Base-by-base conservation (phyloP, 2,797 vertebrate genomes). In the Rhincodon typus region DNA sequence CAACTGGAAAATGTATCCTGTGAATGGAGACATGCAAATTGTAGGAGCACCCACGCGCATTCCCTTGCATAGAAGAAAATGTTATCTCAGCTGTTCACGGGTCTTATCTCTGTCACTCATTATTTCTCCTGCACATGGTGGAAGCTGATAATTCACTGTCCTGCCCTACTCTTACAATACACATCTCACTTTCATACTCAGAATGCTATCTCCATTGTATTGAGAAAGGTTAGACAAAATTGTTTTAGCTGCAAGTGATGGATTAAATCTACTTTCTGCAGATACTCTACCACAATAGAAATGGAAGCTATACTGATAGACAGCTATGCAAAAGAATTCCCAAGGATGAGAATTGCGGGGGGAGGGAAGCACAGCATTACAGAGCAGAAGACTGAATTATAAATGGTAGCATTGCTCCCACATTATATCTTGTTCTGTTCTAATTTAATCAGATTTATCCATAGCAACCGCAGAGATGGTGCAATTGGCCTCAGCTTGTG, bases 21-120 rank as follows among this genome's bases (percentile, higher is more conserved):
- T 90, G 87, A 90, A 62, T 90, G 87, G 30, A 90, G 57, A 90
- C 87, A 90, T 90, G 87, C 87, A 90, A 90, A 90, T 90, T 90
- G 87, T 66, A 15, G 87, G 57, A 90, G 53, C 87, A 57, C 87
- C 53, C 87, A 90, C 34, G 87, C 30, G 30, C 87, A 62, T 90
- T 90, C 53, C 86, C 87, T 21, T 90, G 53, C 87, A 88, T 30
- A 66, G 87, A 66, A 62, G 15, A 62, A 34, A n/a, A 34, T 90
- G 53, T 90, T 90, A 90, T 90, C 87, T 90, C 53, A 19, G 57
- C 87, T 90, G 53, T n/a, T 90, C 87, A 90, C 87, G 62, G 57
- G 27, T 66, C 87, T 90, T 90, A 62, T n/a, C 87, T 66, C 87
- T 34, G 53, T 53, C 87, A 90, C 53, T 90, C 87, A 62, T 90